A percentile compares a stretch with the other conserved stretches of the same genome.
Conservation (phyloP, 2,888 invertebrate species). For the Pherbina coryleti region DNA sequence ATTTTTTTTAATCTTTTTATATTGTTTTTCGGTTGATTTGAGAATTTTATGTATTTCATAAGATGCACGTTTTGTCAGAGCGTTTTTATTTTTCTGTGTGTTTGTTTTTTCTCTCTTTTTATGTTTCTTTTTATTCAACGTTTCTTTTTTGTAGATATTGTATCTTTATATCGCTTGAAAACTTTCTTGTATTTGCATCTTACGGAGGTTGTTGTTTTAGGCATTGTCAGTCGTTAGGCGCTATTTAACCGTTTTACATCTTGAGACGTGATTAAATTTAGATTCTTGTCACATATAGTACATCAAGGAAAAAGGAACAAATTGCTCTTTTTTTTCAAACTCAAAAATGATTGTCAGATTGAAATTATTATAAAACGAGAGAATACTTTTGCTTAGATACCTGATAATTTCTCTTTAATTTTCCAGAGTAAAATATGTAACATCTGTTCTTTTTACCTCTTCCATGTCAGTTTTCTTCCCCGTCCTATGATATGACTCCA, state of each 20-base stretch:
- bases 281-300: too few relatives aligned
- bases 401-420: too few relatives aligned
- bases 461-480: too few relatives aligned
- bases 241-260: not conserved
- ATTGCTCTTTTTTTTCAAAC: too few relatives aligned
- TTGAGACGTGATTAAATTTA: too few relatives aligned
- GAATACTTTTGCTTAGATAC: too few relatives aligned
- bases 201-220: not conserved
- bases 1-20: not conserved
- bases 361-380: too few relatives aligned
- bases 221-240: not conserved
- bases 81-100: not conserved
- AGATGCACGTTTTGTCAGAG: constrained; percentile 27
- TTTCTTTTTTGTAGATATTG: not conserved
- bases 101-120: not conserved
- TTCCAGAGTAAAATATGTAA: too few relatives aligned
- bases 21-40: constrained; percentile 30
- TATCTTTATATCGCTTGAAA: not conserved
- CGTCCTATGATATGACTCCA: too few relatives aligned
- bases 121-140: not conserved
- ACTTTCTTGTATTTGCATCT: not conserved
- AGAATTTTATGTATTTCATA: constrained; percentile 32
- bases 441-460: too few relatives aligned
- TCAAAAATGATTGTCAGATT: too few relatives aligned
- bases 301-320: too few relatives aligned